These are phyloP conservation scores for Cataglyphis cursor DNA, from an alignment of 2,888 invertebrate species.

Conservation along the genomic window DNA sequence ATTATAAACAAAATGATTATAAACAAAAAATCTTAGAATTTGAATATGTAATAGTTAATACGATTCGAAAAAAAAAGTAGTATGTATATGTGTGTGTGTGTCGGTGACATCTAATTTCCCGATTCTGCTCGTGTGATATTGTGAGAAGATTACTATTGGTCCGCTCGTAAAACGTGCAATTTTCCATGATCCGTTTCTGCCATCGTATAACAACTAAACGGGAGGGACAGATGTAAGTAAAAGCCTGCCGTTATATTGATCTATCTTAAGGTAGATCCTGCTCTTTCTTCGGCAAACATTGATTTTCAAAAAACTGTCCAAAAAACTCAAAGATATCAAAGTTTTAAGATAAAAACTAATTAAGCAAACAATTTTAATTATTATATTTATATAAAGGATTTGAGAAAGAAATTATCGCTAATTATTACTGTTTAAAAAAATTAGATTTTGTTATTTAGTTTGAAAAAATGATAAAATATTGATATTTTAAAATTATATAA, in stretches of 20 bases:
- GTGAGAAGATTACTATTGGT: conserved; percentile 62
- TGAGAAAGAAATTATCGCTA: background rate
- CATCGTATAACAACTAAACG: conserved; percentile 68
- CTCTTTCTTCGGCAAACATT: background rate
- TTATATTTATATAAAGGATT: background rate
- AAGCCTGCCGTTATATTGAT: conserved; percentile 37
- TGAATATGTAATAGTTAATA: background rate
- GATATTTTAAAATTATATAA: background rate
- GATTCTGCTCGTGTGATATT: conserved; percentile 39
- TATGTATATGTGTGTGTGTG: background rate
- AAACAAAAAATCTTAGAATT: background rate
- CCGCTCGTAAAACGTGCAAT: conserved; percentile 73
- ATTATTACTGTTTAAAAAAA: background rate
- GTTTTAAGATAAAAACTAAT: background rate
- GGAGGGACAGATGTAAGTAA: conserved; percentile 13
- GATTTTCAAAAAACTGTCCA: background rate
- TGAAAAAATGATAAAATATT: background rate
- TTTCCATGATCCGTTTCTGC: conserved; percentile 68
- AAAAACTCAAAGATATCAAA: background rate
- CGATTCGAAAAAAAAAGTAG: background rate
- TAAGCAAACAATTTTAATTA: background rate
- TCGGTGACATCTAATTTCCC: conserved; percentile 55
- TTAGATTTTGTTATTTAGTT: background rate
- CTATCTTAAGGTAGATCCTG: conserved; percentile 21
- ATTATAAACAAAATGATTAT: background rate